Base-by-base conservation (phyloP, 1,140 invertebrate genomes). In the Drosophila equinoxialis region DNA sequence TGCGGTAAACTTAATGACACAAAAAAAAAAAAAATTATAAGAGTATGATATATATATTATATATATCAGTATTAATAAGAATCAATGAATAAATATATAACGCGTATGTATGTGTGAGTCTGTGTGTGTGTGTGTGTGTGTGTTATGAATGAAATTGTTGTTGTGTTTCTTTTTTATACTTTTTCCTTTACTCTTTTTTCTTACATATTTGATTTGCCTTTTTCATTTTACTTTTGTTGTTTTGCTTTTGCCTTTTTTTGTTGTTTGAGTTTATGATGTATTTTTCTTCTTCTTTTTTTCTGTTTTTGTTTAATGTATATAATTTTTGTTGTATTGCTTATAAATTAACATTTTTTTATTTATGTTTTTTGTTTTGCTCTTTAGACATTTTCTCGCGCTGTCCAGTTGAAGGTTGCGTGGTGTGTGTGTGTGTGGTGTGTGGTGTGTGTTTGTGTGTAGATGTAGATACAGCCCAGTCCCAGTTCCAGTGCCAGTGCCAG, bases 21-120 rank as follows among this genome's bases (percentile, higher is more conserved):
- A 77, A 79, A 51, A 51, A 51, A 51, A 30, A 30, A 30, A 30
- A 30, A 30, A 30, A 30, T 30, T 30, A 30, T 6, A 48, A 48
- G 20, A 23, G 45, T 51, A 23, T 23, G 45, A 51, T 10, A 51
- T 51, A 48, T 17, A 48, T 74, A 30, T 30, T 57, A 14, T 57
- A 57, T 58, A 58, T 78, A 87, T 79, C 71, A 80, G 79, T 83
- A 86, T 86, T 86, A 86, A 89, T 87, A 87, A 89, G 84, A 87
- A 87, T 87, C 84, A 87, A 87, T 87, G 84, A 89, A 87, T 87
- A 87, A 87, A 87, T 87, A 87, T 87, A 87, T 83, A 84, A 80
- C 75, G 72, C 83, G 67, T 86, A 58, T 83, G 65, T 87, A 67
- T 77, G 67, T 79, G 55, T 66, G 33, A 26, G 39, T 76, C 35